Conservation (phyloP, 2,888 invertebrate species). For the Drosophila buzzatii region DNA sequence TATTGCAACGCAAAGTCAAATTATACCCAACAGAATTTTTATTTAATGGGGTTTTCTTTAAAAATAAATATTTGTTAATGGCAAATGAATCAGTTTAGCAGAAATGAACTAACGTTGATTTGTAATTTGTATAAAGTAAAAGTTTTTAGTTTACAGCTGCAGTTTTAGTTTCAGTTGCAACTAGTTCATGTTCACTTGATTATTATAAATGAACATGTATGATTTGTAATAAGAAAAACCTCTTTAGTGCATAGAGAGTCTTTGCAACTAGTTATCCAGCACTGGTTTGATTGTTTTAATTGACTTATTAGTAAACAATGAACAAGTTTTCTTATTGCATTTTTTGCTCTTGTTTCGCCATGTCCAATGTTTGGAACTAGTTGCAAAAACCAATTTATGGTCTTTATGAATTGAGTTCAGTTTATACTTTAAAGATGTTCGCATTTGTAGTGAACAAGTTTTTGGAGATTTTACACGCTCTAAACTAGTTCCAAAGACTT, state of each 20-base stretch:
- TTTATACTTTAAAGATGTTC: not conserved
- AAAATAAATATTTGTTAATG: not conserved
- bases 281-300: not conserved
- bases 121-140: not conserved
- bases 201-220: not conserved
- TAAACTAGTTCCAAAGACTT: conserved; percentile 23
- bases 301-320: not conserved
- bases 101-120: too few species aligned
- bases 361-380: too few species aligned
- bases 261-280: not conserved
- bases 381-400: conserved; percentile 1
- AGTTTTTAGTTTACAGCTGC: not conserved
- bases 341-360: too few species aligned
- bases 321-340: conserved; percentile 1
- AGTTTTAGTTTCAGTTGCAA: not conserved
- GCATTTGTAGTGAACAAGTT: not conserved
- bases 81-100: not conserved
- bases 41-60: not conserved
- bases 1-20: too few species aligned
- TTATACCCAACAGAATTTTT: too few species aligned
- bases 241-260: not conserved
- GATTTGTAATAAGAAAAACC: not conserved
- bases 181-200: not conserved
- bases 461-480: not conserved
- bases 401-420: not conserved